Evolutionary conservation across 1,140 invertebrate genomes (phyloP).

Genomic region (Meloidogyne chitwoodi): DNA sequence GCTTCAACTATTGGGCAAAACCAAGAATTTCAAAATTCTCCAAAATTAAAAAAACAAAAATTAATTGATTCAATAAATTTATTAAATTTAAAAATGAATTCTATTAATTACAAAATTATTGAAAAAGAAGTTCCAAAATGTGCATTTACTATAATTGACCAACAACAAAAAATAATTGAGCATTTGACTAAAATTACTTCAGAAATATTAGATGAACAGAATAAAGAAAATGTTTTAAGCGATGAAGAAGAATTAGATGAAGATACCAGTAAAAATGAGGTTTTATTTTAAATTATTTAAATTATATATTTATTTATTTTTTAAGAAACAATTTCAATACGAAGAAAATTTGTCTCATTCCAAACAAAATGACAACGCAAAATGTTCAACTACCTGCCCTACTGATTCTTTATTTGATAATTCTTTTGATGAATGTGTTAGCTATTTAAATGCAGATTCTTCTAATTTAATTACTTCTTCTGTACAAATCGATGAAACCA

Average conservation of each 20-base stretch:
- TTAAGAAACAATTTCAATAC: neutral
- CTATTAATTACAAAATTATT: neutral
- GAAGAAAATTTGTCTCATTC: neutral
- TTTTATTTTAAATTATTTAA: too few species aligned
- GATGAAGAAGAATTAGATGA: too few species aligned
- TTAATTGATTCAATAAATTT: neutral
- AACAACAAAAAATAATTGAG: neutral
- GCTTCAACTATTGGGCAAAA: neutral
- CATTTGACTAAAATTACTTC: neutral
- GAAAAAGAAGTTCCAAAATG: neutral
- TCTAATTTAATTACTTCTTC: neutral
- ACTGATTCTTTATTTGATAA: neutral
- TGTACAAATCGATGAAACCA: neutral
- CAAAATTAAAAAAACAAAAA: neutral
- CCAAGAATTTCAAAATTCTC: neutral
- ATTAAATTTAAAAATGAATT: neutral
- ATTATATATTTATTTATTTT: too few species aligned
- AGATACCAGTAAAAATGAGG: too few species aligned
- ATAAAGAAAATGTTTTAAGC: too few species aligned
- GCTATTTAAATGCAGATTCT: neutral
- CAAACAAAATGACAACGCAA: neutral
- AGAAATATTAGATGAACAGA: neutral
- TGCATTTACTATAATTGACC: neutral
- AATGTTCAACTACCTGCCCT: neutral
- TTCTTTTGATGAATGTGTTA: neutral